Base-by-base conservation (phyloP, 2,797 vertebrate genomes). In the Pipistrellus pipistrellus region DNA sequence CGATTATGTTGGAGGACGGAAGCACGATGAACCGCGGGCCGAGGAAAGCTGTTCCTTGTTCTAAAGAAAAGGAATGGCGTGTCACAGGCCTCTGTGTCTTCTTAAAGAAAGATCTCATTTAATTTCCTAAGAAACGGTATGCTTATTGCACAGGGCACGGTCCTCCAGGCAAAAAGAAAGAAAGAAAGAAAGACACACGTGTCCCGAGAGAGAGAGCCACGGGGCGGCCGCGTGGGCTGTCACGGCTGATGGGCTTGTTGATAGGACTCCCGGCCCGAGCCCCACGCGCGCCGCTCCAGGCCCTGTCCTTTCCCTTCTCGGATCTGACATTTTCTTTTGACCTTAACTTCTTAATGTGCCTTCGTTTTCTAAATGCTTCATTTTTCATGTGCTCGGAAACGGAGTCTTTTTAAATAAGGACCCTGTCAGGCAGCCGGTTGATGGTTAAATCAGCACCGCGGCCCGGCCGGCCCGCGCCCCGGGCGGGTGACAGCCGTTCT, bases 301-400 rank as follows among this genome's bases (percentile, higher is more conserved):
- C 30, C 51, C 6, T 72, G 83, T 87, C 53, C 95, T 96, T 97
- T 86, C 18, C 53, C 90, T 94, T 92, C 95, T 78, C 73, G 30
- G 72, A 73, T 44, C 48, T 95, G 96, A 96, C 95, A 96, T 96
- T 97, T 95, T 78, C 93, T 85, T 97, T 94, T 97, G 97, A 98
- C 97, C 95, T 98, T 97, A 95, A 75, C 84, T 93, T 97, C 91
- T 90, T 97, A 94, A 98, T 96, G 93, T 93, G 78, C 96, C 86
- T 96, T 91, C 87, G 91, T 96, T 88, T 92, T 97, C 93, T 93
- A 93, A 97, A 94, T 84, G 95, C 77, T 96, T 97, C 81, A 91
- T 96, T 96, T 86, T 95, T 96, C 88, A 81, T 94, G 46, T 80
- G 69, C 91, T 95, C 73, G 11, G 53, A 81, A 83, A 92, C 23